phyloP scores from a whole-genome alignment of 2,113 vertebrate genomes.

The Colius striatus region DNA sequence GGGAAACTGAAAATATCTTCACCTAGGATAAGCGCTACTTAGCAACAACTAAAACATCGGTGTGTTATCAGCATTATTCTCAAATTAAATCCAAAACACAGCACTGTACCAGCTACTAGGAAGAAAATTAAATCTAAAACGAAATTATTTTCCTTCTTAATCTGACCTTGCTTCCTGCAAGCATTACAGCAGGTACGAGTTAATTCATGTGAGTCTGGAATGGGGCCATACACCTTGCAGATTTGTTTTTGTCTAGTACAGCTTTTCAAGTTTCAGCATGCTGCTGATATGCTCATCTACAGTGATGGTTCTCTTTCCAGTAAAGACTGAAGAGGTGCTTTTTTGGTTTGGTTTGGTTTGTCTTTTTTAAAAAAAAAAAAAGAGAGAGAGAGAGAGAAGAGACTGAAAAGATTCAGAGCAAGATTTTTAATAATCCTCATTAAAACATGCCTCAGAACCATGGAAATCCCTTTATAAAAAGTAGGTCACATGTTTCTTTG shows the following conservation, averaged over 20 bases:
- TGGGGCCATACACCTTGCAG: not conserved
- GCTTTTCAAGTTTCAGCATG: not conserved
- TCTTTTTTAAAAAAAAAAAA: not conserved
- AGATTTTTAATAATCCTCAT: not conserved
- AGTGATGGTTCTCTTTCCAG: not conserved
- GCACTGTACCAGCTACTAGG: no score
- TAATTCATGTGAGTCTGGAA: not conserved
- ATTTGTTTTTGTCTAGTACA: not conserved
- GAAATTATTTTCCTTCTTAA: not conserved
- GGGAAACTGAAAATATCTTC: no score
- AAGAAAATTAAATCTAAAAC: no score
- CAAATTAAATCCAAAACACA: no score
- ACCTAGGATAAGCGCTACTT: no score
- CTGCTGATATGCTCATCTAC: not conserved
- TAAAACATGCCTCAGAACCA: not conserved
- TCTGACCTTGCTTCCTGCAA: not conserved
- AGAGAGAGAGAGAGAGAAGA: not conserved
- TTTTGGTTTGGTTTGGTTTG: not conserved
- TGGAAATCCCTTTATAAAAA: conserved; percentile 10
- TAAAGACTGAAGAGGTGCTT: not conserved
- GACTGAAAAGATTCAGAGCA: not conserved
- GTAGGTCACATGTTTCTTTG: not conserved
- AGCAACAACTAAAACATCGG: no score
- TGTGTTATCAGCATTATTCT: no score
- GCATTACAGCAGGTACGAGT: not conserved